Evolutionary conservation across 2,797 vertebrate species (phyloP).

Genomic region (Ptychadena robeensis): DNA sequence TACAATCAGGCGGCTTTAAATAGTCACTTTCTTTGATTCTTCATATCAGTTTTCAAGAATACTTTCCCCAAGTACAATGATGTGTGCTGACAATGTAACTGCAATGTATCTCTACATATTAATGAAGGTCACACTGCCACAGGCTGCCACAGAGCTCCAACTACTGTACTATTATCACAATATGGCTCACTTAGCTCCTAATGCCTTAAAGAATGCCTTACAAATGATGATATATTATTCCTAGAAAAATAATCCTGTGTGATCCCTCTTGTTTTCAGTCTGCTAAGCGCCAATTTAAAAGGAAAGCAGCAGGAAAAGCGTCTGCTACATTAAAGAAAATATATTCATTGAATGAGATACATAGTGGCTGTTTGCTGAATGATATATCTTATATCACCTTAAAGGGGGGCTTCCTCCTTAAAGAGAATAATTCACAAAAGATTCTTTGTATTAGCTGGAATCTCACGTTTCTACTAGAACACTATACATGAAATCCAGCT

Average conservation of each 20-base stretch:
- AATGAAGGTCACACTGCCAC: conserved; percentile 45
- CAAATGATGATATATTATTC: conserved; percentile 10
- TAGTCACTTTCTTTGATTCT: conserved; percentile 29
- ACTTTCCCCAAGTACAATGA: conserved; percentile 28
- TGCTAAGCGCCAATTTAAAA: background rate
- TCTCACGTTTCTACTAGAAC: too few relatives aligned
- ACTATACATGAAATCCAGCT: too few relatives aligned
- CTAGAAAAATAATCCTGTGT: background rate
- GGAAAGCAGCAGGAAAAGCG: background rate
- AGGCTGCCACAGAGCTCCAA: background rate
- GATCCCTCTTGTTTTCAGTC: background rate
- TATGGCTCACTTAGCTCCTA: background rate
- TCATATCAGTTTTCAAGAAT: conserved; percentile 42
- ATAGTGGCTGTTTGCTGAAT: background rate
- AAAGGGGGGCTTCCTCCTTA: background rate
- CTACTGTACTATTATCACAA: conserved; percentile 7
- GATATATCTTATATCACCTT: background rate
- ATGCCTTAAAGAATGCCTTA: background rate
- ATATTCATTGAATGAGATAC: background rate
- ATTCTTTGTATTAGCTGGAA: too few relatives aligned
- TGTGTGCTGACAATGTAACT: conserved; percentile 17
- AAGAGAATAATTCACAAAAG: too few relatives aligned
- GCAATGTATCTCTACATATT: conserved; percentile 23
- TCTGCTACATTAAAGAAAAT: background rate
- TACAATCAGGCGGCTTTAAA: conserved; percentile 23